A percentile compares a stretch with the other conserved stretches of the same genome.
phyloP scores from a whole-genome alignment of 2,797 vertebrate species.

The Sarcoramphus papa region DNA sequence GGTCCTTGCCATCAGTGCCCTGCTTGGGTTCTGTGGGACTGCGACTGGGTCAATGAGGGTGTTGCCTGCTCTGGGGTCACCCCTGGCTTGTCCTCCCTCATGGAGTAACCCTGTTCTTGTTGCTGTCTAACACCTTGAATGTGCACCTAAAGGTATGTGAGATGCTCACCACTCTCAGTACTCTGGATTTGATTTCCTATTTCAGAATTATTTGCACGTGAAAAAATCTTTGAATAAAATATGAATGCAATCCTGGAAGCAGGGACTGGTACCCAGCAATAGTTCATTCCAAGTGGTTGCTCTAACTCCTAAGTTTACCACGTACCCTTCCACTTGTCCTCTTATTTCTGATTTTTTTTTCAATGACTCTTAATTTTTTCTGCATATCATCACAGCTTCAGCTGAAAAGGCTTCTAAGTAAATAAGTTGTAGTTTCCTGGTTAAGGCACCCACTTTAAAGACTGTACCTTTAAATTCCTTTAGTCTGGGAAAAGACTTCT shows the following conservation, averaged over 20 bases:
- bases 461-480: background rate
- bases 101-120: background rate
- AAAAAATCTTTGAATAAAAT: background rate
- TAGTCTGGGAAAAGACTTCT: background rate
- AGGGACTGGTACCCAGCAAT: background rate
- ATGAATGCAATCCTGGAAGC: background rate
- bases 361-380: background rate
- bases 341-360: background rate
- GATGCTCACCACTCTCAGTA: background rate
- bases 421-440: background rate
- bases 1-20: rapidly evolving
- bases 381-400: background rate
- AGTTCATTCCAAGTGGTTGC: background rate
- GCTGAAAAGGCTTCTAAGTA: background rate
- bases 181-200: background rate
- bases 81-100: rapidly evolving
- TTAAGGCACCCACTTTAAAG: background rate
- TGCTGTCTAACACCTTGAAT: background rate
- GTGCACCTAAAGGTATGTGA: background rate
- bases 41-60: rapidly evolving
- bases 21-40: background rate
- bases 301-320: background rate
- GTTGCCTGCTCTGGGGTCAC: background rate
- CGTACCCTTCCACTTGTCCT: rapidly evolving
- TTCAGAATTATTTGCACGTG: background rate